Conservation (phyloP, 2,888 invertebrate genomes). For the Papilio elwesi region DNA sequence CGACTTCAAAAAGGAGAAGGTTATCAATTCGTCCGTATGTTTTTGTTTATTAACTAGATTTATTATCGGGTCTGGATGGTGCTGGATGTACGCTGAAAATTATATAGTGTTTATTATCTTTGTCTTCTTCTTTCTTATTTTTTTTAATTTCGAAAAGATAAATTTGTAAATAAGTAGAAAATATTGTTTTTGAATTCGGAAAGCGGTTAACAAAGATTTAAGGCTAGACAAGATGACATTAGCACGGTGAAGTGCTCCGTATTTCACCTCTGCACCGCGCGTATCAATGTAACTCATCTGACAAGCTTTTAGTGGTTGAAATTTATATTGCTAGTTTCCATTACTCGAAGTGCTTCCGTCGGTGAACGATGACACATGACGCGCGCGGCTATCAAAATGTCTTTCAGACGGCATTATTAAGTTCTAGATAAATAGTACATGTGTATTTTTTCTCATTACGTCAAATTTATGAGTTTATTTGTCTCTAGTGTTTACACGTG, state of each 20-base stretch:
- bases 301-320: conserved; percentile 75
- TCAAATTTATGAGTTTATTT: not conserved
- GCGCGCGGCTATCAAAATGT: conserved; percentile 32
- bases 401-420: conserved; percentile 22
- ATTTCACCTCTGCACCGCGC: conserved; percentile 17
- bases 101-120: too few species aligned
- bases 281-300: conserved; percentile 47
- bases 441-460: not conserved
- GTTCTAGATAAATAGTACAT: conserved; percentile 23
- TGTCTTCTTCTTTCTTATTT: too few species aligned
- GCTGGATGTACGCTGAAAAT: too few species aligned
- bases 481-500: not conserved
- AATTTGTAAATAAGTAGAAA: too few species aligned
- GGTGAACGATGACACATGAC: conserved; percentile 67
- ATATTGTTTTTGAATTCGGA: too few species aligned
- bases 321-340: conserved; percentile 80
- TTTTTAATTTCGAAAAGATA: too few species aligned
- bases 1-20: too few species aligned
- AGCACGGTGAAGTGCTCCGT: conserved; percentile 16
- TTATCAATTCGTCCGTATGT: too few species aligned
- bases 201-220: conserved; percentile 9
- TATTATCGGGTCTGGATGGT: too few species aligned
- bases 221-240: not conserved
- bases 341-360: conserved; percentile 70
- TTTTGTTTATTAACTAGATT: too few species aligned